Conservation (phyloP, 1,140 invertebrate species). For the Aphaenogaster ashmeadi region DNA sequence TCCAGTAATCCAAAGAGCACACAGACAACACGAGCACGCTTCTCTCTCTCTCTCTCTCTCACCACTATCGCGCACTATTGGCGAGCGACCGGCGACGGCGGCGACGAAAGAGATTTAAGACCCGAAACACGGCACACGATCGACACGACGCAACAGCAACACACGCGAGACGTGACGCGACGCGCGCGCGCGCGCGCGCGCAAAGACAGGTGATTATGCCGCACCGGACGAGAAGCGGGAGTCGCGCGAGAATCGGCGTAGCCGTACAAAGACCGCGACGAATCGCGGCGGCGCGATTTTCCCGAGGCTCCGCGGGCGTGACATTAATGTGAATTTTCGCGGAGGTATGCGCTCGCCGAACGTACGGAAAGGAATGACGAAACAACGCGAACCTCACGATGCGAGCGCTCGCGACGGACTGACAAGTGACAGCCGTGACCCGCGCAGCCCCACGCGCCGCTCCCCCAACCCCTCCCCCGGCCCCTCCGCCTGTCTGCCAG, state of each 20-base stretch:
- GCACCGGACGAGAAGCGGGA: neutral
- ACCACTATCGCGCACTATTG: neutral
- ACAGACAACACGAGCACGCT: conserved; percentile 38
- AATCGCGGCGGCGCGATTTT: conserved; percentile 66
- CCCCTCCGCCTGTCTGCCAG: neutral
- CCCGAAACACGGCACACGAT: neutral
- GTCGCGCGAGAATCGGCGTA: conserved; percentile 1
- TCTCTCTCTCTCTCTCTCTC: neutral
- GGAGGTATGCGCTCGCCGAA: neutral
- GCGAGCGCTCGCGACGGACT: conserved; percentile 79
- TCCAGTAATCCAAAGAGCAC: conserved; percentile 67
- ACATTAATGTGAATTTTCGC: conserved; percentile 69
- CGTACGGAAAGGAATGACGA: neutral
- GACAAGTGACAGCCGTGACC: conserved; percentile 79
- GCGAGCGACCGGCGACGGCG: neutral
- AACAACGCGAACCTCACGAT: conserved; percentile 27
- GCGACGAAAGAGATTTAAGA: neutral
- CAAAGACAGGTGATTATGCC: neutral
- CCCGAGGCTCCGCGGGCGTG: conserved; percentile 36
- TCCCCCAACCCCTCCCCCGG: conserved; percentile 30
- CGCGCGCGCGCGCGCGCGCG: neutral
- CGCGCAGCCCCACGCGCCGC: conserved; percentile 73
- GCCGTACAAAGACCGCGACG: conserved; percentile 32
- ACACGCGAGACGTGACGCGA: neutral
- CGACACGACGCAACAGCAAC: neutral